Evolutionary conservation across 2,888 invertebrate species (phyloP).

Genomic region (Eulithis prunata): DNA sequence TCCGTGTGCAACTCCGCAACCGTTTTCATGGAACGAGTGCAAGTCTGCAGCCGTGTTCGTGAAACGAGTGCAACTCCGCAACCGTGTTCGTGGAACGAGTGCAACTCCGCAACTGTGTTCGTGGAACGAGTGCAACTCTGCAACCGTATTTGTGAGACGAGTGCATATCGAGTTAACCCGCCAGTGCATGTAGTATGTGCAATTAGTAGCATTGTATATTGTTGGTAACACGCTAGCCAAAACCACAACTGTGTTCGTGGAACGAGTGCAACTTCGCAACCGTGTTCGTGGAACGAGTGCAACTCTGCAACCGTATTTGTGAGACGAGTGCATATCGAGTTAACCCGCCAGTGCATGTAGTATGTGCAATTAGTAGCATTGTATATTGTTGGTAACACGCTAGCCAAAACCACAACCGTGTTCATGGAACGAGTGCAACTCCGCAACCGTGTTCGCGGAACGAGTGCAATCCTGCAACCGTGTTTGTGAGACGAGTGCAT

Average conservation of each 20-base stretch:
- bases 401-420: not conserved
- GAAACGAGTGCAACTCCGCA: not conserved
- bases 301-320: no score
- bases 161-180: not conserved
- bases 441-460: not conserved
- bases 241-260: not conserved
- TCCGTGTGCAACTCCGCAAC: no score
- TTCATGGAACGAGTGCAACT: conserved; percentile 1
- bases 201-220: no score
- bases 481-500: no score
- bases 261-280: not conserved
- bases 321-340: no score
- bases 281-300: not conserved
- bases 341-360: not conserved
- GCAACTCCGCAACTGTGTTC: not conserved
- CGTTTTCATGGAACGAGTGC: not conserved
- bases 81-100: no score
- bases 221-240: not conserved
- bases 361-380: no score
- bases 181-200: not conserved
- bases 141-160: no score
- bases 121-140: not conserved
- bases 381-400: no score
- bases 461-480: not conserved
- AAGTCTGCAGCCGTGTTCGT: not conserved